Evolutionary conservation across 1,140 invertebrate genomes (phyloP), one percentile per base, ranked within the genome.

Genomic region (Aphaenogaster rudis): DNA sequence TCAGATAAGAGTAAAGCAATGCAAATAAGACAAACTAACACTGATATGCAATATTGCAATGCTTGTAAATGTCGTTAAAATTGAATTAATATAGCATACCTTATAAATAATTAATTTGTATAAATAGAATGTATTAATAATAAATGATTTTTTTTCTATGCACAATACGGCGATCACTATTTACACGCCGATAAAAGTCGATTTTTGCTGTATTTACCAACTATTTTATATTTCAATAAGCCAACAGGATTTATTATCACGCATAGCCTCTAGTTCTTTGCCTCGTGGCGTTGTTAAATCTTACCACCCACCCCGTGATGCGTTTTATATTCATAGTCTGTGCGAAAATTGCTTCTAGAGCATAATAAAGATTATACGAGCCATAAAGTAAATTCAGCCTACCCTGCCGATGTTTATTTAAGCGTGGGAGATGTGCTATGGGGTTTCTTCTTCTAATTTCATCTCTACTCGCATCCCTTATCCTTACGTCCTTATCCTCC

Each of bases 241-340:
- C 50, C 1, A 63, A 71, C 21, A 39, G 17, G 52, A 92, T 90
- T 92, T 92, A 92, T 85, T 87, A 91, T 88, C 39, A 64, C 61
- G 17, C n/a, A 9, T 21, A 17, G 54, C 45, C 48, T 28, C 28
- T 28, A 28, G 5, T 45, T 54, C 11, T 81, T 64, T 88, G 81
- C 79, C 61, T 91, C 64, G 78, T 63, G 66, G 88, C 79, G 85
- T 93, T 92, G 90, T 93, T 93, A 93, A 94, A 94, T 94, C 92
- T 92, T 78, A 42, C 84, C 85, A 54, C 59, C 87, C 67, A 69
- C 57, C 63, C 87, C 78, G 80, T 92, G 88, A 92, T 92, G 86
- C 72, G 85, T 93, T 94, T 93, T 89, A 88, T 94, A 94, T 94
- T 94, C 93, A 94, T 94, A 93, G 94, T 92, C 92, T 93, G 91